Evolutionary conservation across 2,797 vertebrate species (phyloP), one percentile per base, ranked within the genome.

Genomic region (Rhinichthys osculus): DNA sequence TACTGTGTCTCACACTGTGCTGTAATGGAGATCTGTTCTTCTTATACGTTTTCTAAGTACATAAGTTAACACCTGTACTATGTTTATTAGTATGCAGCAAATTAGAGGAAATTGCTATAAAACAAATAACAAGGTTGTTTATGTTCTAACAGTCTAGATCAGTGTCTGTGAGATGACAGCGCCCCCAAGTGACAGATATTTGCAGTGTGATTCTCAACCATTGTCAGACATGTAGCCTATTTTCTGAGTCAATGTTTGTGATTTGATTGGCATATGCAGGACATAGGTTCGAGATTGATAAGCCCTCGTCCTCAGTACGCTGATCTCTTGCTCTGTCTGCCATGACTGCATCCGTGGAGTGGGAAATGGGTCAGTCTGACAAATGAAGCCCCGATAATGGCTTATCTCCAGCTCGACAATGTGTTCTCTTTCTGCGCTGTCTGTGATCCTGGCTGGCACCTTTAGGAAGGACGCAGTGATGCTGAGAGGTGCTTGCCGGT

Each of bases 351-450:
- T 54, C 80, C 77, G 27, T 47, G 78, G 83, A 89, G 64, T 19
- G 42, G 91, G 89, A 92, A 92, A 85, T 92, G 88, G 92, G 91
- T 93, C 93, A 93, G 87, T 86, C 87, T 90, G 90, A 92, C 92
- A 92, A 93, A 94, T 91, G 90, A 88, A 89, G 83, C 90, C 78
- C 83, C 81, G 86, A 84, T 90, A 85, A 89, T 86, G 85, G 90
- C 50, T 73, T 73, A 82, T 73, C 81, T 72, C 69, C 23, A 30
- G 81, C 33, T 0, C 23, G 21, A 70, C 64, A 81, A 83, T 82
- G 89, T 85, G 89, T 92, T 81, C 76, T 44, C 77, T 78, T 78
- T 79, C 44, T 86, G 83, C 89, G 89, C 87, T 91, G 91, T 88
- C 87, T 87, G 81, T 87, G 87, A 91, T 91, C 90, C 82, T 87